Conservation (phyloP, 2,113 vertebrate genomes). For the Paedocypris sp. region DNA sequence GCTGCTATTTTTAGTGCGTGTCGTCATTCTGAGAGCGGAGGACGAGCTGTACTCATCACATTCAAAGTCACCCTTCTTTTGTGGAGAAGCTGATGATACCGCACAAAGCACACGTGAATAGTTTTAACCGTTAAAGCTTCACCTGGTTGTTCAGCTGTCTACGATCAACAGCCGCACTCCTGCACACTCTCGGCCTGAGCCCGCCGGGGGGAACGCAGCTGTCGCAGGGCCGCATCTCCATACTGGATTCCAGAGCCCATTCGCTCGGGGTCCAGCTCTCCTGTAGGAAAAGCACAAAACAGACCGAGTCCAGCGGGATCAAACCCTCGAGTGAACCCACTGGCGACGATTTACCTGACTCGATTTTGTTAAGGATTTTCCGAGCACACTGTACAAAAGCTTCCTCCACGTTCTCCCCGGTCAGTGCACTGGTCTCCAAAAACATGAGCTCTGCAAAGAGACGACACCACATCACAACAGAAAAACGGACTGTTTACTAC, state of each 20-base stretch:
- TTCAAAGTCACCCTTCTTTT: not conserved
- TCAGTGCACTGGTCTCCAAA: conserved; percentile 83
- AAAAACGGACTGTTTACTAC: too few relatives aligned
- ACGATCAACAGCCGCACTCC: conserved; percentile 70
- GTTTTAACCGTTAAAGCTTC: not conserved
- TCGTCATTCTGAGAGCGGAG: not conserved
- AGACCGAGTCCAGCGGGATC: not conserved
- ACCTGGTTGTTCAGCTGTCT: conserved; percentile 25
- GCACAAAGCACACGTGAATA: not conserved
- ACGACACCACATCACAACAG: not conserved
- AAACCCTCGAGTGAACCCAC: not conserved
- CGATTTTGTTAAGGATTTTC: conserved; percentile 88
- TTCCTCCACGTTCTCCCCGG: conserved; percentile 85
- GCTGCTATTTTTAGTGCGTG: conserved; percentile 22
- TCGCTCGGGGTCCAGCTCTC: conserved; percentile 84
- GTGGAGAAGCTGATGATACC: not conserved
- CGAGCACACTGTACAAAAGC: conserved; percentile 84
- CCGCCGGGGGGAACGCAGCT: conserved; percentile 77
- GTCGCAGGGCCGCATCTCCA: conserved; percentile 74
- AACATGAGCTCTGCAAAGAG: conserved; percentile 77
- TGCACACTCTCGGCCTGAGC: conserved; percentile 69
- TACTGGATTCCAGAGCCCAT: conserved; percentile 94
- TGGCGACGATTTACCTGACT: conserved; percentile 65
- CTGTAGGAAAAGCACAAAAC: conserved; percentile 42
- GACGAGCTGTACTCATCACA: not conserved